Evolutionary conservation across 2,888 invertebrate genomes (phyloP), one percentile per base, ranked within the genome.

Genomic region (Tryphoninae sp.): DNA sequence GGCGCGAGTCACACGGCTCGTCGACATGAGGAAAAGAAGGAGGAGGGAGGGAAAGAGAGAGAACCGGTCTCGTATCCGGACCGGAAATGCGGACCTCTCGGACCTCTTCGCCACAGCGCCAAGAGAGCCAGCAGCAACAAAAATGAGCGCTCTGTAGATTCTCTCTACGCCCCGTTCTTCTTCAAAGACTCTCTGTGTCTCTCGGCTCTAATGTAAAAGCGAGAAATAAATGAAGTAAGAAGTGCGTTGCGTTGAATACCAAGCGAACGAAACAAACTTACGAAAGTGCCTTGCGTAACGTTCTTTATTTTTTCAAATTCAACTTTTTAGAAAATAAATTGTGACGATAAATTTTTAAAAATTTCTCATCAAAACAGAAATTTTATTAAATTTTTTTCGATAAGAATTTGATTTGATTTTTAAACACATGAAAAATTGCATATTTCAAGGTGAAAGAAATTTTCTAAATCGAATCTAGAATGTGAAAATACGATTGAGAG

Each of bases 21-120:
- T 64, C 59, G 76, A 67, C 65, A 51, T 51, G 53, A 67, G 73
- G n/a, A 71, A 78, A 64, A 49, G 65, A 72, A 68, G 72, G 22
- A 64, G 71, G 68, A 40, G 45, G 19, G 53, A n/a, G 61, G 68
- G 55, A 45, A 58, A 40, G 73, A 82, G 74, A 72, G 76, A 89
- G 87, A 91, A 91, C 91, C 91, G 91, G 91, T 91, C 89, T 71
- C 86, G 91, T 88, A 91, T 91, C 90, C 90, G 90, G 90, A 90
- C 91, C 91, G 91, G 91, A 91, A 91, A 90, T 89, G 86, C 87
- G 88, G 89, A 89, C 89, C 89, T 90, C 89, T 90, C 89, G 90
- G 89, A 88, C 88, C 88, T 85, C 73, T 78, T 80, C 81, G 73
- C 82, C 71, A 72, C 80, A 80, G 82, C 84, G 82, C 84, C 59